phyloP scores from a whole-genome alignment of 2,797 vertebrate species.

The Pempheris klunzingeri region DNA sequence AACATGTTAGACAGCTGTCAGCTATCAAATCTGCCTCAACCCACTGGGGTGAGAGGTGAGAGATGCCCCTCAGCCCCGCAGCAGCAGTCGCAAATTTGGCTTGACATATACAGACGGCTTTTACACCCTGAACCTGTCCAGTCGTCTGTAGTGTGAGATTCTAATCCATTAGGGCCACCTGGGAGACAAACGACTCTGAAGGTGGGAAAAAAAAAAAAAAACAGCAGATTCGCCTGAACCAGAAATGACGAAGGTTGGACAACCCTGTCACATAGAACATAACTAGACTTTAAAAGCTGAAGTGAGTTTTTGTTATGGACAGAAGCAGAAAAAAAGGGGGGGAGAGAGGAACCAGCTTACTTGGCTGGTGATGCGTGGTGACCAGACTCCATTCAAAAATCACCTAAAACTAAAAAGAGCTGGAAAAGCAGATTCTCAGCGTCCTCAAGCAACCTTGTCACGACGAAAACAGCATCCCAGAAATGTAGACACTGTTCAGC shows the following conservation, averaged over 20 bases:
- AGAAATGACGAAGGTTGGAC: constrained; percentile 43
- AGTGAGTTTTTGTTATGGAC: constrained; percentile 13
- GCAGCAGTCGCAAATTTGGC: constrained; percentile 54
- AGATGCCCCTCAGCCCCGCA: constrained; percentile 43
- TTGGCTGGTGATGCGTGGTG: constrained; percentile 42
- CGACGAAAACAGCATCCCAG: constrained; percentile 9
- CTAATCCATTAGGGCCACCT: constrained; percentile 57
- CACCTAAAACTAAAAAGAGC: neutral
- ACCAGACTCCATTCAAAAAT: constrained; percentile 14
- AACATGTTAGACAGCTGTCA: constrained; percentile 68
- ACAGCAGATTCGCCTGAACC: constrained; percentile 39
- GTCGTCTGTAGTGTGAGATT: constrained; percentile 47
- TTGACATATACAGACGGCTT: constrained; percentile 55
- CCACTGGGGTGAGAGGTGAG: constrained; percentile 56
- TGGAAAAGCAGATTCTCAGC: neutral
- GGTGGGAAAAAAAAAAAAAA: neutral
- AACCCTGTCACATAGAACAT: constrained; percentile 42
- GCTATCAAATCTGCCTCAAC: constrained; percentile 54
- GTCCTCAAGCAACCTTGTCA: constrained; percentile 30
- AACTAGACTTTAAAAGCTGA: constrained; percentile 14
- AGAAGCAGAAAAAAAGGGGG: neutral
- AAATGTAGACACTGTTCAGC: constrained; percentile 14
- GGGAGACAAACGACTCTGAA: constrained; percentile 41
- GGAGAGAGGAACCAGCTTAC: neutral
- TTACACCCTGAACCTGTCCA: constrained; percentile 49